phyloP scores from a whole-genome alignment of 2,113 vertebrate genomes.

The Pithys albifrons region DNA sequence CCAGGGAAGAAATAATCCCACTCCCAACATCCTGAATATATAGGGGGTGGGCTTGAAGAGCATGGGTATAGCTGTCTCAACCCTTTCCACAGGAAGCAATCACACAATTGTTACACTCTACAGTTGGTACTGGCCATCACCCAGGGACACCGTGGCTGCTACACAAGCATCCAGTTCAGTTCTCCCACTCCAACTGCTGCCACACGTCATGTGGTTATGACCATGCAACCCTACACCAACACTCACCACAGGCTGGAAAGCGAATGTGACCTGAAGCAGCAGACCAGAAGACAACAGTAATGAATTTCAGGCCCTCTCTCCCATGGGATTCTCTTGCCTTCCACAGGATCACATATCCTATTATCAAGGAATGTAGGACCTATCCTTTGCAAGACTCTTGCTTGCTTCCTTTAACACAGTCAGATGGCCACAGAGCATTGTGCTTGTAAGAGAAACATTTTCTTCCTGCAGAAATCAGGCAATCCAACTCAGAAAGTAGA shows the following conservation, averaged over 20 bases:
- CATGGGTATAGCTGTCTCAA: not conserved
- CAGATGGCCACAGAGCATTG: not conserved
- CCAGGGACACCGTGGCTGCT: rapidly evolving
- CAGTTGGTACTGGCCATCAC: not conserved
- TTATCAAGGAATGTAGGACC: not conserved
- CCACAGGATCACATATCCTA: not conserved
- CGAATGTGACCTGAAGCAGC: not conserved
- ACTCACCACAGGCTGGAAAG: not conserved
- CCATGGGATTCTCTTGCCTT: not conserved
- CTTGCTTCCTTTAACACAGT: not conserved
- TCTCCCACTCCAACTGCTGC: not conserved
- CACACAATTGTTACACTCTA: rapidly evolving
- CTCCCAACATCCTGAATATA: not conserved
- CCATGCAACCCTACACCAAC: not conserved
- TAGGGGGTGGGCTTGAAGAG: not conserved
- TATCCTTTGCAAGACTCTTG: not conserved
- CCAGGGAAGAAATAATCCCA: conserved; percentile 28
- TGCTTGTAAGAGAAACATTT: not conserved
- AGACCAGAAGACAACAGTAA: not conserved
- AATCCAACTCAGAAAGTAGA: not conserved
- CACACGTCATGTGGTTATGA: rapidly evolving
- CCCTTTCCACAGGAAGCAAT: not conserved
- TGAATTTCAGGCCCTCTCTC: not conserved
- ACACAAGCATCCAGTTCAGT: not conserved
- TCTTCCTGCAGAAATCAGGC: not conserved